Conservation (phyloP, 2,113 vertebrate species). For the Urocitellus parryii region DNA sequence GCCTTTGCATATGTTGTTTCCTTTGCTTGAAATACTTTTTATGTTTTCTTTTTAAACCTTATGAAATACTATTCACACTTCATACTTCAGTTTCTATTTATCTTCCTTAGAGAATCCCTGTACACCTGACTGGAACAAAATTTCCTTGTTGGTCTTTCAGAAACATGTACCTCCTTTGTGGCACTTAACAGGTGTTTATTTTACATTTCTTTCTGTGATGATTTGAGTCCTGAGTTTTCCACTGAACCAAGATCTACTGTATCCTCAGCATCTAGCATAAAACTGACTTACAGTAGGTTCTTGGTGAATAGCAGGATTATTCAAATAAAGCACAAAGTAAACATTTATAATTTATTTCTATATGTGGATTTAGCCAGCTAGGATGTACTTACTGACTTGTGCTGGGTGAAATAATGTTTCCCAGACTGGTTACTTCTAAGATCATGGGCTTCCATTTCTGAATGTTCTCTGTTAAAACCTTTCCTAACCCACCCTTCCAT, state of each 20-base stretch:
- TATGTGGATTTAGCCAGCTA: background rate
- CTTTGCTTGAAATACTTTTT: background rate
- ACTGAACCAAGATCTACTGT: background rate
- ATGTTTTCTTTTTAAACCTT: background rate
- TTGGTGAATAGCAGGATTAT: background rate
- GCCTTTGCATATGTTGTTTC: background rate
- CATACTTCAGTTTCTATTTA: background rate
- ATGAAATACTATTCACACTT: background rate
- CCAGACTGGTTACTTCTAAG: slow-evolving; percentile 8
- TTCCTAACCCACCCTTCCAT: background rate
- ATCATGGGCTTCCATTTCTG: slow-evolving; percentile 23
- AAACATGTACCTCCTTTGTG: background rate
- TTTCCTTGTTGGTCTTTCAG: background rate
- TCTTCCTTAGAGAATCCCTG: slow-evolving; percentile 9
- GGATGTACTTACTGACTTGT: background rate
- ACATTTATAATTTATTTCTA: slow-evolving; percentile 26
- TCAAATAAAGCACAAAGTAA: background rate
- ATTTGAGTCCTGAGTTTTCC: background rate
- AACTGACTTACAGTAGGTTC: background rate
- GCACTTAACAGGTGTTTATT: background rate
- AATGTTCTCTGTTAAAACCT: slow-evolving; percentile 8
- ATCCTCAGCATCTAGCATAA: background rate
- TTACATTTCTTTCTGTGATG: background rate
- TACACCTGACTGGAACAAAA: background rate
- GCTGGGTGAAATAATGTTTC: background rate